phyloP scores from a whole-genome alignment of 35 echinoderm and acorn worm genomes.

The Amphiura filiformis region DNA sequence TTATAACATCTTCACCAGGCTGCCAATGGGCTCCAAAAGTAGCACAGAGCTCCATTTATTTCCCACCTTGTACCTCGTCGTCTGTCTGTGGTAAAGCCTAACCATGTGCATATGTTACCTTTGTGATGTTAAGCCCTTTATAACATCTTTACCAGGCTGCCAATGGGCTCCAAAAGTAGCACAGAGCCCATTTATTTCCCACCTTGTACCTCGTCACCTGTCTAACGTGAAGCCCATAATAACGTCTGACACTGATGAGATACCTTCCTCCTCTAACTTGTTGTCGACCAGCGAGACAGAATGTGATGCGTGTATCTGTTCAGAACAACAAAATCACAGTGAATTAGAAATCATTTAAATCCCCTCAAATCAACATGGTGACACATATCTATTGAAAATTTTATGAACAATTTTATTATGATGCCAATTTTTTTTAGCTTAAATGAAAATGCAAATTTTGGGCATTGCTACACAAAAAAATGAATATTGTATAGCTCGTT shows the following conservation, averaged over 20 bases:
- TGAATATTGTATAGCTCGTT: neutral
- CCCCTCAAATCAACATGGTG: neutral
- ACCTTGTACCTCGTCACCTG: neutral
- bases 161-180: too few relatives aligned
- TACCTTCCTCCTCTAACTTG: neutral
- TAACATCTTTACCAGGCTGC: too few relatives aligned
- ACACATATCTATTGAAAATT: neutral
- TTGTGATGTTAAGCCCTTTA: too few relatives aligned
- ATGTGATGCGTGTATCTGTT: neutral
- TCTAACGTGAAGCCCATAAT: neutral
- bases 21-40: too few relatives aligned
- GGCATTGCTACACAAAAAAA: neutral
- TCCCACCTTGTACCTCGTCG: too few relatives aligned
- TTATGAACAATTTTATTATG: neutral
- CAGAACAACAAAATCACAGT: neutral
- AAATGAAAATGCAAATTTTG: neutral
- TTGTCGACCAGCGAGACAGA: neutral
- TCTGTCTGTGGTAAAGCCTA: too few relatives aligned
- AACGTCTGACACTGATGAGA: neutral
- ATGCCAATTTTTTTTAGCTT: neutral
- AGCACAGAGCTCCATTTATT: too few relatives aligned
- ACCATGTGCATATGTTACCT: too few relatives aligned
- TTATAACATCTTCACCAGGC: too few relatives aligned
- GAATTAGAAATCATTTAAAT: neutral
- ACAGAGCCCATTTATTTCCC: too few relatives aligned